A percentile compares a stretch with the other conserved stretches of the same genome.
Conservation (phyloP, 2,888 invertebrate genomes). For the Meiosimyza platycephala region DNA sequence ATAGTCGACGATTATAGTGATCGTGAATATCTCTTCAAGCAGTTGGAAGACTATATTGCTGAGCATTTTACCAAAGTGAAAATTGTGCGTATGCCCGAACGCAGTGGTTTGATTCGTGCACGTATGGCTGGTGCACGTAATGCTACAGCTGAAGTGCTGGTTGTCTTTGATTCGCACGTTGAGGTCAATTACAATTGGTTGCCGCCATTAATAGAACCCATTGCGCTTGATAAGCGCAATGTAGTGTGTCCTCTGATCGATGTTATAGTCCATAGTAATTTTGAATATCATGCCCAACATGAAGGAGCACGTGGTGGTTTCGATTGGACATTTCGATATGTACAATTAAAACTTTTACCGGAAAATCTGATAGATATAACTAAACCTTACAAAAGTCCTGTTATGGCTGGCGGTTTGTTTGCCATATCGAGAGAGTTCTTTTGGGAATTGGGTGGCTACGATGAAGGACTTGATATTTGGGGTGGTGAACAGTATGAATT, state of each 20-base stretch:
- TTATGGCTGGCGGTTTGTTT: conserved; percentile 98
- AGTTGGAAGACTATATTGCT: conserved; percentile 80
- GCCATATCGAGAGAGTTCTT: conserved; percentile 93
- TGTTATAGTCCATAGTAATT: conserved; percentile 91
- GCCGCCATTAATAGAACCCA: conserved; percentile 91
- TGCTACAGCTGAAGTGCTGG: conserved; percentile 83
- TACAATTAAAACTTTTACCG: conserved; percentile 80
- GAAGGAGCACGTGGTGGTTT: conserved; percentile 88
- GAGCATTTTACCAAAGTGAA: conserved; percentile 79
- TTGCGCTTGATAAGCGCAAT: conserved; percentile 83
- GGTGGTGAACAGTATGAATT: conserved; percentile 98
- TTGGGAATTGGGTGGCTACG: conserved; percentile 97
- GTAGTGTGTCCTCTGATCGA: conserved; percentile 97
- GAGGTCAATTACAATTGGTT: conserved; percentile 94
- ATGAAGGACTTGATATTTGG: conserved; percentile 95
- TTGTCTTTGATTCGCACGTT: conserved; percentile 92
- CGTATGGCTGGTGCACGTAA: conserved; percentile 84
- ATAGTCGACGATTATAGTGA: conserved; percentile 90
- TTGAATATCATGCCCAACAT: conserved; percentile 93
- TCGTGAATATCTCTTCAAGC: conserved; percentile 78
- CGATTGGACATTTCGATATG: conserved; percentile 98
- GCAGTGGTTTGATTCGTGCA: conserved; percentile 90
- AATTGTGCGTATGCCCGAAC: conserved; percentile 78
- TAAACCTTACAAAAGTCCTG: conserved; percentile 78
- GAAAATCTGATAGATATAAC: conserved; percentile 61